Conservation (phyloP, 2,797 vertebrate species). For the Cyprinella venusta region DNA sequence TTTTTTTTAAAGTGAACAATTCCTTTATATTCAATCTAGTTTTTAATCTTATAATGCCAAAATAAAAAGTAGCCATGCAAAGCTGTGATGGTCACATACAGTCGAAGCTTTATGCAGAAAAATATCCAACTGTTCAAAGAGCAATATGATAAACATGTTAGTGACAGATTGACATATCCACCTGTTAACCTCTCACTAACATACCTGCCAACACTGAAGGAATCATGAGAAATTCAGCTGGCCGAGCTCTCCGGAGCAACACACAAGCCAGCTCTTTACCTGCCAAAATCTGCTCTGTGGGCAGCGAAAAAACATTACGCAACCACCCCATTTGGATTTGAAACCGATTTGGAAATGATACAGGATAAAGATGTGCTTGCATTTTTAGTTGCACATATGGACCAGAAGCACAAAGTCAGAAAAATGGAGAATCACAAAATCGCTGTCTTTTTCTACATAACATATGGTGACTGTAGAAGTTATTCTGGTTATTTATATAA, state of each 20-base stretch:
- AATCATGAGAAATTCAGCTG: conserved; percentile 38
- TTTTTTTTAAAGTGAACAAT: too few relatives aligned
- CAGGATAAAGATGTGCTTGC: conserved; percentile 10
- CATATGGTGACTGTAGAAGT: neutral
- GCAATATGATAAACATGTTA: conserved; percentile 49
- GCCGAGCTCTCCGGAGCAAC: conserved; percentile 17
- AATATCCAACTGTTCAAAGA: conserved; percentile 33
- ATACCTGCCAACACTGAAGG: conserved; percentile 45
- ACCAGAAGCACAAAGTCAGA: neutral
- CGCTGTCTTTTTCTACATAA: neutral
- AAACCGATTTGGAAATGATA: conserved; percentile 14
- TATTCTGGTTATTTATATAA: neutral
- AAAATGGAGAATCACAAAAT: neutral
- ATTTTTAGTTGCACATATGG: neutral
- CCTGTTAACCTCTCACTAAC: conserved; percentile 48
- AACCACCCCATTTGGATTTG: conserved; percentile 19
- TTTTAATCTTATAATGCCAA: conserved; percentile 4
- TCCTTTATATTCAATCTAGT: neutral
- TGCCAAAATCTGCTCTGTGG: conserved; percentile 50
- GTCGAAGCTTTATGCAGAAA: conserved; percentile 35
- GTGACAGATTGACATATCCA: conserved; percentile 43
- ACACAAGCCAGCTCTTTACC: neutral
- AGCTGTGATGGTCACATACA: neutral
- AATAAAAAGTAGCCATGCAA: neutral
- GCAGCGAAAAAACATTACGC: conserved; percentile 31